Percentiles rank a stretch among this genome's conserved stretches.
Conservation (phyloP, 2,888 invertebrate genomes). For the Callyntrura sp. region DNA sequence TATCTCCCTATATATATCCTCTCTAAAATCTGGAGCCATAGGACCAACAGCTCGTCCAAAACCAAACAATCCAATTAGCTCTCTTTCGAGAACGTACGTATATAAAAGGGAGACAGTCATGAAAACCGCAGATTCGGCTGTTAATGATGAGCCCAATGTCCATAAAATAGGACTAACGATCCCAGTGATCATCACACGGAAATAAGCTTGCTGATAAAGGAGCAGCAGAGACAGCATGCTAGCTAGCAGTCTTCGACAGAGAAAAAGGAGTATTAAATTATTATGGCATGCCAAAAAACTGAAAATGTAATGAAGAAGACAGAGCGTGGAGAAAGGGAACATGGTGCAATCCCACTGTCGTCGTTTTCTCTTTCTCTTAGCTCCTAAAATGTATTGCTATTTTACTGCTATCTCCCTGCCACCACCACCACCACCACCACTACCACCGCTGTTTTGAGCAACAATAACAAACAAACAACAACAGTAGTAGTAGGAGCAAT, state of each 20-base stretch:
- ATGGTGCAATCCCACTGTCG: conserved; percentile 4
- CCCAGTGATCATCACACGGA: conserved; percentile 57
- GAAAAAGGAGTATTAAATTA: conserved; percentile 33
- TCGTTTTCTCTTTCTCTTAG: no score
- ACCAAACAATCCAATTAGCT: conserved; percentile 77
- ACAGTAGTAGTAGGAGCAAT: not conserved
- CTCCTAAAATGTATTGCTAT: not conserved
- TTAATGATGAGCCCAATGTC: conserved; percentile 80
- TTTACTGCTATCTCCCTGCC: not conserved
- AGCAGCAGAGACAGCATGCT: conserved; percentile 16
- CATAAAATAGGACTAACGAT: conserved; percentile 73
- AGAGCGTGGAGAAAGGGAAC: conserved; percentile 23
- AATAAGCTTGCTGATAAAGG: conserved; percentile 58
- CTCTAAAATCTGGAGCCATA: not conserved
- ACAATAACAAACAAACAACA: conserved; percentile 31
- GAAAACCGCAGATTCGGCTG: conserved; percentile 78
- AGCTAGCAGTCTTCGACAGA: conserved; percentile 18
- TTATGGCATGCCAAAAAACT: conserved; percentile 54
- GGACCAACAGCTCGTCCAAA: conserved; percentile 58
- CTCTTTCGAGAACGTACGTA: conserved; percentile 50
- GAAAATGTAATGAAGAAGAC: conserved; percentile 65
- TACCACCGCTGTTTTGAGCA: not conserved
- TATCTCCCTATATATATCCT: conserved; percentile 10
- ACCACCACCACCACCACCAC: not conserved
- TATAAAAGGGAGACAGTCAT: conserved; percentile 68